phyloP scores from a whole-genome alignment of 2,797 vertebrate genomes.

The Cryptoblepharus egeriae region DNA sequence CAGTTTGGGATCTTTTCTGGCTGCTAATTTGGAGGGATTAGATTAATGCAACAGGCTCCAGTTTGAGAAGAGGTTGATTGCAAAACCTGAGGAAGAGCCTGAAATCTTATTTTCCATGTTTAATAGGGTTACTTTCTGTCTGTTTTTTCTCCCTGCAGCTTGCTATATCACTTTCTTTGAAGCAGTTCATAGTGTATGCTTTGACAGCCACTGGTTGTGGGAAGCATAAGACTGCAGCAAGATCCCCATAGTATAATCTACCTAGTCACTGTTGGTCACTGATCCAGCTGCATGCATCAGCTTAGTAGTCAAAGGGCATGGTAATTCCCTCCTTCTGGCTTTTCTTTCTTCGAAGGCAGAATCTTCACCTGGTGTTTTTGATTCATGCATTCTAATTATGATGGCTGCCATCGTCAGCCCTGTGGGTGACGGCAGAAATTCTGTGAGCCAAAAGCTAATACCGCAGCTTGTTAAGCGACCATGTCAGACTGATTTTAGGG shows the following conservation, averaged over 20 bases:
- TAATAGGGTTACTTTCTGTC: slow-evolving; percentile 70
- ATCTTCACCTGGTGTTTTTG: slow-evolving; percentile 85
- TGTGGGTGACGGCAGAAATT: slow-evolving; percentile 79
- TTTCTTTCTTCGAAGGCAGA: slow-evolving; percentile 79
- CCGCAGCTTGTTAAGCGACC: slow-evolving; percentile 81
- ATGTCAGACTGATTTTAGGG: slow-evolving; percentile 85
- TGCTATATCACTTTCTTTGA: slow-evolving; percentile 70
- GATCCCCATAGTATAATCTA: slow-evolving; percentile 66
- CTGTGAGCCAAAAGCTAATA: slow-evolving; percentile 75
- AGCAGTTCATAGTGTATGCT: slow-evolving; percentile 58
- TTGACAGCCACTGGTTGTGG: slow-evolving; percentile 72
- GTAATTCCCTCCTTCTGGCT: slow-evolving; percentile 81
- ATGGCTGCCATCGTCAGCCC: slow-evolving; percentile 81
- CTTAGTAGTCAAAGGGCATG: slow-evolving; percentile 81
- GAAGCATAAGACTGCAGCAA: slow-evolving; percentile 68
- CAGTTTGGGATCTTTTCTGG: slow-evolving; percentile 57
- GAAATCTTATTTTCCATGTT: slow-evolving; percentile 33
- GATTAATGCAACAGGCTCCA: slow-evolving; percentile 52
- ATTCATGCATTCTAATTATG: slow-evolving; percentile 82
- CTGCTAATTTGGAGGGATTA: slow-evolving; percentile 32
- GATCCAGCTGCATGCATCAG: slow-evolving; percentile 80
- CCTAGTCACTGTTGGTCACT: slow-evolving; percentile 68
- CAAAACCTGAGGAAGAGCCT: slow-evolving; percentile 51
- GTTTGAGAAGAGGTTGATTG: slow-evolving; percentile 49
- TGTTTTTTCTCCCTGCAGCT: slow-evolving; percentile 57